Base-by-base conservation (phyloP, 2,888 invertebrate genomes). In the Autographa gamma region DNA sequence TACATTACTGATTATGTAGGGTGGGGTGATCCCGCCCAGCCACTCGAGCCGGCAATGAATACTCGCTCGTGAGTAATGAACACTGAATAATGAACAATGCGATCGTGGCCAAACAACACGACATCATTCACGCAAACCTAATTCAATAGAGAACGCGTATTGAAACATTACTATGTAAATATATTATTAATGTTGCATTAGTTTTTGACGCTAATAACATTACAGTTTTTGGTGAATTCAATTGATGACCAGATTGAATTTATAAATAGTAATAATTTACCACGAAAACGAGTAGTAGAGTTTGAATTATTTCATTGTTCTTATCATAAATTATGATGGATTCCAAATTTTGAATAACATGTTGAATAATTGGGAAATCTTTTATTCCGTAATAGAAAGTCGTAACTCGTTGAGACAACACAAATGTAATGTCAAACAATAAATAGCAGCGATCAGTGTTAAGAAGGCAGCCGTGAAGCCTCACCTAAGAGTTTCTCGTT, bases 41-140 rank as follows among this genome's bases (percentile, higher is more conserved):
- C 66, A 72, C 73, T 80, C 69, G 72, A 77, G 69, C 67, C 69
- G 60, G 74, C 81, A 79, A 79, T 76, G 79, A 81, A 76, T 81
- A 69, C 70, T 64, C 71, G 63, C 43, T 59, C 65, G 70, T 73
- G 81, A 76, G 82, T 86, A 86, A 86, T 86, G 84, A 85, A 83
- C 80, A 73, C 77, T 83, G 83, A 80, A 84, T 85, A 85, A 85
- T 82, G 78, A 83, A 82, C 75, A 79, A 71, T 76, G 75, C 72
- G 76, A 79, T 79, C 69, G 73, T 72, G 74, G 76, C 72, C 74
- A 78, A 85, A 84, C 82, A 84, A 80, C 81, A 74, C 74, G 73
- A 83, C 78, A 84, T 82, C 76, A 83, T 73, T 83, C 81, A 83
- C 77, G 75, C 74, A 73, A 76, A 68, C 77, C 84, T 84, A 79